Evolutionary conservation across 2,797 vertebrate genomes (phyloP).

Genomic region (Macropus fuliginosus): DNA sequence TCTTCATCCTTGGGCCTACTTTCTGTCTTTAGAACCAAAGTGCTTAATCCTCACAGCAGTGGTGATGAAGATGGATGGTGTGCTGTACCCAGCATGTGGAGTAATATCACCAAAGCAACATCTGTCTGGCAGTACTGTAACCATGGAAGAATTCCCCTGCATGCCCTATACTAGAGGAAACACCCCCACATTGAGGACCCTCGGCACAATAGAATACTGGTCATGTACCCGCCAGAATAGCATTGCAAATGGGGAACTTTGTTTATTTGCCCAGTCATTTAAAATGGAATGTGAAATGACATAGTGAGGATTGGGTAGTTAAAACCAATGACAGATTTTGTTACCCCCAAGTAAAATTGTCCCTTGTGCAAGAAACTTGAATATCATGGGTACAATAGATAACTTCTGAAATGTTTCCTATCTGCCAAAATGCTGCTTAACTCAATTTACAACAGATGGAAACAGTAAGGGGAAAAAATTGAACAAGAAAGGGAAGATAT

Average conservation of each 20-base stretch:
- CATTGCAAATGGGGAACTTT: conserved; percentile 29
- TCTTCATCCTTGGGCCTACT: conserved; percentile 27
- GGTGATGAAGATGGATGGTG: conserved; percentile 17
- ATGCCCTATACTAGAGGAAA: conserved; percentile 66
- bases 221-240: conserved; percentile 57
- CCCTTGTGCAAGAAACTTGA: conserved; percentile 8
- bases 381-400: neutral
- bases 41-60: conserved; percentile 24
- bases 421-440: conserved; percentile 51
- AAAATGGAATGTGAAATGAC: neutral
- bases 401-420: conserved; percentile 40
- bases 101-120: conserved; percentile 75
- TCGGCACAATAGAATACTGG: conserved; percentile 29
- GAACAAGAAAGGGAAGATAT: neutral
- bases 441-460: conserved; percentile 13
- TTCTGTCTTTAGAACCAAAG: conserved; percentile 17
- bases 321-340: neutral
- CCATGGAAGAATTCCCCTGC: conserved; percentile 67
- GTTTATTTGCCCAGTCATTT: conserved; percentile 20
- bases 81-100: conserved; percentile 38
- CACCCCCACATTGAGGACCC: conserved; percentile 67
- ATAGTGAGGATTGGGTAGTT: neutral
- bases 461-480: conserved; percentile 6
- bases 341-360: neutral
- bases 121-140: conserved; percentile 67